phyloP scores from a whole-genome alignment of 2,888 invertebrate species.

The Pocota personata region DNA sequence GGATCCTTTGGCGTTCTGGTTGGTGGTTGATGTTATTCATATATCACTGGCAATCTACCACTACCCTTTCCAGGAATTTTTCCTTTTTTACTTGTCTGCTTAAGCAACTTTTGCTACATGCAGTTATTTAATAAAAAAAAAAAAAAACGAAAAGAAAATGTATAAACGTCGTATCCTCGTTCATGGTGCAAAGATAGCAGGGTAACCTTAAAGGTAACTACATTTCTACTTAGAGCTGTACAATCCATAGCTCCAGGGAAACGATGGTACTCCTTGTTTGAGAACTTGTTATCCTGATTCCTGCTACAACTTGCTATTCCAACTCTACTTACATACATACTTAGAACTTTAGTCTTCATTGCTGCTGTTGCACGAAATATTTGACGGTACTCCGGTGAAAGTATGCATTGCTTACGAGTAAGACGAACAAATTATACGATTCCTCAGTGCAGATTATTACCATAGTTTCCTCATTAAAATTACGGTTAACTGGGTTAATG shows the following conservation, averaged over 20 bases:
- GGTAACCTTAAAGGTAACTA: constrained; percentile 49
- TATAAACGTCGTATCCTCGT: constrained; percentile 12
- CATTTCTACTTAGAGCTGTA: constrained; percentile 57
- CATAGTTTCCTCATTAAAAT: constrained; percentile 41
- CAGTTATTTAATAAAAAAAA: constrained; percentile 42
- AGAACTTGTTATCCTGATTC: constrained; percentile 66
- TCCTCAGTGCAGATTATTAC: constrained; percentile 28
- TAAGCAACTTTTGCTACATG: constrained; percentile 47
- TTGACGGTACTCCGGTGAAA: constrained; percentile 38
- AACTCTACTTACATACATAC: constrained; percentile 45
- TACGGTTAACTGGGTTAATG: constrained; percentile 20
- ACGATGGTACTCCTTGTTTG: constrained; percentile 51
- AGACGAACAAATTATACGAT: no score
- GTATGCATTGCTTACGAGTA: constrained; percentile 36
- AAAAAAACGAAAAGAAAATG: constrained; percentile 17
- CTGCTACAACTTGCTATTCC: constrained; percentile 52
- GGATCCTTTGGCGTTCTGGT: constrained; percentile 39
- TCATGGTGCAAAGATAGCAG: constrained; percentile 24
- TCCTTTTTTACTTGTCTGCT: constrained; percentile 24
- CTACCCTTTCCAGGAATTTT: constrained; percentile 4
- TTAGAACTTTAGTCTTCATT: constrained; percentile 23
- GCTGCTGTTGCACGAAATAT: constrained; percentile 12
- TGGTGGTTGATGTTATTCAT: constrained; percentile 49
- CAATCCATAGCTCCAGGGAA: constrained; percentile 60
- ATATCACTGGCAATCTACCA: constrained; percentile 29